Base-by-base conservation (phyloP, 2,113 vertebrate species). In the Guaruba guarouba region DNA sequence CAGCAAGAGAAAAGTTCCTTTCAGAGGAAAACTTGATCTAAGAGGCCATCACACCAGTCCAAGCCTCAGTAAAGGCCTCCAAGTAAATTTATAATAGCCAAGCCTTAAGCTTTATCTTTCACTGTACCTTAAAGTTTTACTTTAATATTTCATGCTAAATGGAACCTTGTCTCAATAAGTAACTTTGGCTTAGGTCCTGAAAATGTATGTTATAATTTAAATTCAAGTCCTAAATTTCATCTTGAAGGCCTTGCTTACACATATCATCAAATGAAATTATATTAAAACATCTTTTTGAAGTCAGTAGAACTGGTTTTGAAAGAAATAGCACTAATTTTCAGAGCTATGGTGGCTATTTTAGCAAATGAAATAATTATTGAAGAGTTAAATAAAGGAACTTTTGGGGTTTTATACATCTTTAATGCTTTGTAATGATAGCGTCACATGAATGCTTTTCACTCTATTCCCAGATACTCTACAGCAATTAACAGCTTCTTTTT, bases 361-460 rank as follows among this genome's bases (percentile, higher is more conserved):
- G 18, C 57, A 82, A 62, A 55, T 43, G 0, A 63, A 85, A 66
- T 43, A 68, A 69, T 66, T 76, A 76, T 1, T 48, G 16, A 68
- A 69, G 39, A 25, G 8, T 52, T 84, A 82, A 91, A 82, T 37
- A 37, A 14, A 11, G 7, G 7, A 81, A 14, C 3, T 0, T 17
- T 15, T 59, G 20, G n/a, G 28, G 59, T 28, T 28, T 4, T 41
- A 25, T 8, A 13, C 1, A 1, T 46, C 19, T 84, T 66, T 29
- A 71, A 76, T 0, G 0, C 5, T 82, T 73, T 13, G 5, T 8
- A 83, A 27, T 0, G 1, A 41, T 3, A 19, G 6, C 48, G 7
- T 5, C 43, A 49, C 9, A 39, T 7, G 68, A 54, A 35, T 35
- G 7, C 20, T 88, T 85, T 85, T 59, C 25, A 49, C n/a, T 66